Evolutionary conservation across 2,888 invertebrate genomes (phyloP), one percentile per base, ranked within the genome.

Genomic region (Thalpophila matura): DNA sequence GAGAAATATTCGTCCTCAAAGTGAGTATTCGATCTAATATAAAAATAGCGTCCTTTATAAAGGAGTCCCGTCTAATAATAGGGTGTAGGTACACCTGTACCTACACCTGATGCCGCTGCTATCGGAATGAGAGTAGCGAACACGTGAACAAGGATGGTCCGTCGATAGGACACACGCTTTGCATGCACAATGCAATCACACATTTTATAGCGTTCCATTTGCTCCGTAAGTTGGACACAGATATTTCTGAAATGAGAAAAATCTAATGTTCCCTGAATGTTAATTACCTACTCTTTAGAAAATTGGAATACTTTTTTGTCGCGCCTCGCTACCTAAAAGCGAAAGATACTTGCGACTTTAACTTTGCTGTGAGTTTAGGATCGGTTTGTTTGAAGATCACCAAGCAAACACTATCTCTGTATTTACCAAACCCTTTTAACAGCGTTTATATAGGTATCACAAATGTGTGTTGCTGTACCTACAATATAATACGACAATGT

Each of bases 1-100:
- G 99, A 69, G 98, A 99, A 94, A 99, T 99, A 93, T 99, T 97
- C 91, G 98, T 99, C 14, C 96, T 98, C 29, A 99, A 98, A 97
- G 98, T 98, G 94, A 96, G 95, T 92, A 72, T 55, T 60, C 22
- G 9, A 47, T 29, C 62, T 46, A 55, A 38, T 53, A 49, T 47
- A 24, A 57, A 63, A 53, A 59, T 42, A 38, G 7, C 35, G 5
- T 38, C 6, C 9, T 47, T 49, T 27, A 24, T 42, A 26, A 61
- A 45, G 0, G 26, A 43, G 35, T 46, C 35, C 42, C 27, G 12
- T 62, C 14, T 43, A 37, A 46, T 59, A 60, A 60, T 24, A 42
- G 35, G 26, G 29, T 31, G 45, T 29, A 62, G 50, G 43, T 45
- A 54, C 37, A 66, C 53, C 35, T 14, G 14, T 29, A 47, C n/a